phyloP scores from a whole-genome alignment of 2,113 vertebrate genomes.

The Enhydra lutris region DNA sequence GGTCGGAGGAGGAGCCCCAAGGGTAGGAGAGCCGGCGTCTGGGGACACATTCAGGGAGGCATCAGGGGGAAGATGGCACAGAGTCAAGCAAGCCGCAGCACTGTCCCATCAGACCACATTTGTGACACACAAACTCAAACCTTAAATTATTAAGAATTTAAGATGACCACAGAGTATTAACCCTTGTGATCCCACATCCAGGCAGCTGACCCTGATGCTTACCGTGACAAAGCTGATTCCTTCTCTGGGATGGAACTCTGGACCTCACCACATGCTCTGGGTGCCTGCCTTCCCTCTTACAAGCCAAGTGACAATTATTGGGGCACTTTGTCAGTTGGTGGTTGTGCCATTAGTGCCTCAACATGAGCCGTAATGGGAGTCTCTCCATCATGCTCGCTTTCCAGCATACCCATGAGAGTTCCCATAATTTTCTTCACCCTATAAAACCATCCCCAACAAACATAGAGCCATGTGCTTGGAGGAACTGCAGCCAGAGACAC shows the following conservation, averaged over 20 bases:
- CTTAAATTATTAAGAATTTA: background rate
- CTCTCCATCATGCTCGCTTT: background rate
- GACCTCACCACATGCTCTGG: background rate
- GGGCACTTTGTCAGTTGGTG: background rate
- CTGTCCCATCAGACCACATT: background rate
- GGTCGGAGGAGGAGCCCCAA: accelerated
- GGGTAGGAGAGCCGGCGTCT: accelerated
- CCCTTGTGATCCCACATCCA: accelerated
- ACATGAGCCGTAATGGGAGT: background rate
- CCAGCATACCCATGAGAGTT: background rate
- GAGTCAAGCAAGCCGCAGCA: no score
- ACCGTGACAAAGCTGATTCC: accelerated
- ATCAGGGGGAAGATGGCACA: no score
- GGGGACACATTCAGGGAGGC: background rate
- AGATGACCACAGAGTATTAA: background rate
- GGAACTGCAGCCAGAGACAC: background rate
- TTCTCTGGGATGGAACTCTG: background rate
- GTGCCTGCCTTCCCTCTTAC: background rate
- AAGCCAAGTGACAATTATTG: background rate
- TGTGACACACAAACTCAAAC: background rate
- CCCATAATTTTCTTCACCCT: background rate
- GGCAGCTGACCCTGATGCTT: background rate
- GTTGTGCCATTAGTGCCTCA: background rate
- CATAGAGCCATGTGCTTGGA: background rate
- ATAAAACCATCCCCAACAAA: background rate